Percentiles rank a stretch among this genome's conserved stretches.
phyloP scores from a whole-genome alignment of 1,140 invertebrate species.

The Heliconius nattereri region DNA sequence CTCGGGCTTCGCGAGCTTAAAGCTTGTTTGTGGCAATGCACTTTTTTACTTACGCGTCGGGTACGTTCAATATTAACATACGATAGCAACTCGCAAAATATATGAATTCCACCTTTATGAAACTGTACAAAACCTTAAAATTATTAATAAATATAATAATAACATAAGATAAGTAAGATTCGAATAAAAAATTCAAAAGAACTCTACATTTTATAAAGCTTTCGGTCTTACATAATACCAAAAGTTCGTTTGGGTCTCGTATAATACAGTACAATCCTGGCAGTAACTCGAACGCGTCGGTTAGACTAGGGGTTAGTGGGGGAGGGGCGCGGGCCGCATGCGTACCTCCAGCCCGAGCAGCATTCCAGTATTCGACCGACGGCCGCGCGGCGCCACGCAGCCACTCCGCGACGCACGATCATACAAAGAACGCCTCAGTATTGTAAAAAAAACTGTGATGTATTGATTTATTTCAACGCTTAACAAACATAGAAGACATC shows the following conservation, averaged over 20 bases:
- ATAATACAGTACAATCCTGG: slow-evolving; percentile 50
- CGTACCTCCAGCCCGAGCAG: slow-evolving; percentile 61
- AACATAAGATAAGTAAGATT: neutral
- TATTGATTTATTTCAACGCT: slow-evolving; percentile 80
- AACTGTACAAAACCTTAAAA: neutral
- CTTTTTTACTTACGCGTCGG: slow-evolving; percentile 53
- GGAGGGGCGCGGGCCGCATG: slow-evolving; percentile 61
- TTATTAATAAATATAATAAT: neutral
- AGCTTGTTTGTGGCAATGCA: slow-evolving; percentile 55
- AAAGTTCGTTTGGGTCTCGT: slow-evolving; percentile 31
- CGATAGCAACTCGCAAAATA: neutral
- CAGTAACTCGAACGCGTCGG: slow-evolving; percentile 63
- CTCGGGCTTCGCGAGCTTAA: slow-evolving; percentile 53
- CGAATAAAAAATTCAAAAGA: slow-evolving; percentile 18
- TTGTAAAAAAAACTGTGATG: slow-evolving; percentile 80
- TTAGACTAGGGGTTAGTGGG: slow-evolving; percentile 46
- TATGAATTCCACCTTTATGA: neutral
- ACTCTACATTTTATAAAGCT: neutral
- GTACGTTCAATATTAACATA: slow-evolving; percentile 42
- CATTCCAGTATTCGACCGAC: slow-evolving; percentile 75
- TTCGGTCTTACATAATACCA: slow-evolving; percentile 24
- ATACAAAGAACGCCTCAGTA: slow-evolving; percentile 79
- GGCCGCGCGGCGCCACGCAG: slow-evolving; percentile 66
- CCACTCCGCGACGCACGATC: slow-evolving; percentile 59
- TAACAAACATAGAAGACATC: slow-evolving; percentile 57